phyloP scores from a whole-genome alignment of 2,888 invertebrate species.

The Iphiclides podalirius region DNA sequence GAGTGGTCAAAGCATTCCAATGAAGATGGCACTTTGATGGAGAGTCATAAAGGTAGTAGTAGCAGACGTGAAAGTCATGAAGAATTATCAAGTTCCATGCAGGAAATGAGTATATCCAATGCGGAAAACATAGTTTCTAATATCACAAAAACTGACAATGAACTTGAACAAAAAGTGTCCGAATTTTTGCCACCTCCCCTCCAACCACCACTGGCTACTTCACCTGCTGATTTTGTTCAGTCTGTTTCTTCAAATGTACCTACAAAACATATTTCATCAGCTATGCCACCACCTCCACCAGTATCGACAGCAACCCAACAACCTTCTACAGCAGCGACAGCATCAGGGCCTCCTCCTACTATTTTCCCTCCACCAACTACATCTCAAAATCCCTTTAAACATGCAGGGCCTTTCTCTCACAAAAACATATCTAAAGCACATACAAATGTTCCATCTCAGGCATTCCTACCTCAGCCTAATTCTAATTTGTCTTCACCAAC shows the following conservation, averaged over 20 bases:
- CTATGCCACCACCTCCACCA: constrained; percentile 20
- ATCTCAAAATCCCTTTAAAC: constrained; percentile 67
- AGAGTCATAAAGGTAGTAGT: constrained; percentile 38
- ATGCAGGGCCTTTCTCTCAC: constrained; percentile 70
- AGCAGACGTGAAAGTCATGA: constrained; percentile 50
- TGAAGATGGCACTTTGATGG: constrained; percentile 43
- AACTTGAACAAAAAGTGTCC: constrained; percentile 30
- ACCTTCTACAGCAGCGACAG: constrained; percentile 29
- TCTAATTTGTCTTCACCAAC: constrained; percentile 57
- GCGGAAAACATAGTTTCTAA: constrained; percentile 45
- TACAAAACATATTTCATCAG: constrained; percentile 5
- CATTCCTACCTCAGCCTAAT: constrained; percentile 50
- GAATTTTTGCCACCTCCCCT: constrained; percentile 29
- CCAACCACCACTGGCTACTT: constrained; percentile 21
- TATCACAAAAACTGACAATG: constrained; percentile 27
- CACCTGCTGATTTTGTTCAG: constrained; percentile 29
- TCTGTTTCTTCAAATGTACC: constrained; percentile 16
- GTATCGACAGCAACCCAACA: constrained; percentile 16
- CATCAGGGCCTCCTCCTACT: constrained; percentile 39
- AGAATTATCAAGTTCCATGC: constrained; percentile 55
- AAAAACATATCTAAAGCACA: constrained; percentile 51
- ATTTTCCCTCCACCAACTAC: constrained; percentile 44
- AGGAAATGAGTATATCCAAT: constrained; percentile 60
- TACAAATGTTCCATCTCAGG: constrained; percentile 36
- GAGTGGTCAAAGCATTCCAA: constrained; percentile 53